Base-by-base conservation (phyloP, 2,888 invertebrate genomes). In the Tipula unca region DNA sequence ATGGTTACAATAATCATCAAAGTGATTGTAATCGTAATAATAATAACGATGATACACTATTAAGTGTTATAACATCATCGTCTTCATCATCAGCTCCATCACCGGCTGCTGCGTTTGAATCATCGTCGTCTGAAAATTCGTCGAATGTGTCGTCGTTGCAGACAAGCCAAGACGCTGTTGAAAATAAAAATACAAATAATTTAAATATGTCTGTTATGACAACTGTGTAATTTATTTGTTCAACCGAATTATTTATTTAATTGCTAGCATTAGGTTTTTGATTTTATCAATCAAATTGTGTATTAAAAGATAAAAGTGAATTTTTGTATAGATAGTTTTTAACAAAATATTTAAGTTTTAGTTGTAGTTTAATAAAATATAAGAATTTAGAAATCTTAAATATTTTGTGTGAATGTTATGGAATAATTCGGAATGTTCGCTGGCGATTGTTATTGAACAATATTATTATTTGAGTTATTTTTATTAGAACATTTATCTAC, bases 31-130 rank as follows among this genome's bases (percentile, higher is more conserved):
- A 36, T 39, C 5, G 20, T 39, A 32, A 20, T 36, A 39, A 35
- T 20, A 84, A 39, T 36, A 84, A 84, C 4, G 20, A 84, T 39
- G 84, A 84, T 36, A 83, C 83, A 32, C 83, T 83, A 17, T 83
- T 83, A 83, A 83, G 83, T 83, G 83, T 83, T 29, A 32, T 83
- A 83, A 83, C 83, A 25, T 69, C 69, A n/a, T 10, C 69, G 25
- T 69, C 69, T 25, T 69, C 25, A 69, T 69, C 69, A 1, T 13
- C 69, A 25, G 69, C 69, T 25, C 69, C 69, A 25, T 69, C 69
- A 10, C 69, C 69, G 2, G 69, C 69, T 2, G 25, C 25, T 69
- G 20, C 25, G 4, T 69, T 69, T 10, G 69, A 69, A 10, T n/a
- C 69, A 10, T 69, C 69, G 13, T 69, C 69, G 1, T 69, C 69